A percentile compares a stretch with the other conserved stretches of the same genome.
phyloP scores from a whole-genome alignment of 2,113 vertebrate species.

The Forbesichthys papilliferus region DNA sequence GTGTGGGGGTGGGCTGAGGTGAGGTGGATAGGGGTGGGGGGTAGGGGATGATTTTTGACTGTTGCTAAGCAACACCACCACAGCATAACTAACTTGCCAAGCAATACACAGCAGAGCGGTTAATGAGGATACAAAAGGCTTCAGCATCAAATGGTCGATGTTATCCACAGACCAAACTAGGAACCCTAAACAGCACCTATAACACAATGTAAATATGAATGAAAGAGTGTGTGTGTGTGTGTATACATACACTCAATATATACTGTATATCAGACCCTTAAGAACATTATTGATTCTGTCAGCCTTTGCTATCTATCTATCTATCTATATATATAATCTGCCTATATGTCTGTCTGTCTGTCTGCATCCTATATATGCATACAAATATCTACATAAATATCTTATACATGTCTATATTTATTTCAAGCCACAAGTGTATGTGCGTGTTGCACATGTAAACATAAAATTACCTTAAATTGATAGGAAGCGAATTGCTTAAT shows the following conservation, averaged over 20 bases:
- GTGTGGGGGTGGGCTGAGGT: too few species aligned
- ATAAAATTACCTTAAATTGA: slow-evolving; percentile 16
- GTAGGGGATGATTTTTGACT: slow-evolving; percentile 47
- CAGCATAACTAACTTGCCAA: slow-evolving; percentile 66
- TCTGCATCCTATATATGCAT: too few species aligned
- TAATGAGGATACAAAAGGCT: slow-evolving; percentile 71
- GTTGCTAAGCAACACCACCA: slow-evolving; percentile 77
- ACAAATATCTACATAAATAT: too few species aligned
- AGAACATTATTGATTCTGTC: slow-evolving; percentile 1
- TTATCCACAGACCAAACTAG: slow-evolving; percentile 29
- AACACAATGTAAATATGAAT: background rate
- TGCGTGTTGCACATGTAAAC: background rate
- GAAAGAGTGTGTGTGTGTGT: slow-evolving; percentile 23
- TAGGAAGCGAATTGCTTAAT: slow-evolving; percentile 11
- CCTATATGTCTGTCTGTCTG: too few species aligned
- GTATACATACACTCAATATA: slow-evolving; percentile 48
- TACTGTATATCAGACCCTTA: slow-evolving; percentile 62
- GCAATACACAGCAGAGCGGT: slow-evolving; percentile 60
- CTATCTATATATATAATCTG: too few species aligned
- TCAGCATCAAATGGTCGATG: slow-evolving; percentile 53
- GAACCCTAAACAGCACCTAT: background rate
- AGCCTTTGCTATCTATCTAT: too few species aligned
- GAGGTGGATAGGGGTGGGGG: background rate
- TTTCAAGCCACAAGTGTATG: background rate
- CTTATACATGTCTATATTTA: too few species aligned